phyloP scores from a whole-genome alignment of 2,113 vertebrate species.

The Mastomys coucha region DNA sequence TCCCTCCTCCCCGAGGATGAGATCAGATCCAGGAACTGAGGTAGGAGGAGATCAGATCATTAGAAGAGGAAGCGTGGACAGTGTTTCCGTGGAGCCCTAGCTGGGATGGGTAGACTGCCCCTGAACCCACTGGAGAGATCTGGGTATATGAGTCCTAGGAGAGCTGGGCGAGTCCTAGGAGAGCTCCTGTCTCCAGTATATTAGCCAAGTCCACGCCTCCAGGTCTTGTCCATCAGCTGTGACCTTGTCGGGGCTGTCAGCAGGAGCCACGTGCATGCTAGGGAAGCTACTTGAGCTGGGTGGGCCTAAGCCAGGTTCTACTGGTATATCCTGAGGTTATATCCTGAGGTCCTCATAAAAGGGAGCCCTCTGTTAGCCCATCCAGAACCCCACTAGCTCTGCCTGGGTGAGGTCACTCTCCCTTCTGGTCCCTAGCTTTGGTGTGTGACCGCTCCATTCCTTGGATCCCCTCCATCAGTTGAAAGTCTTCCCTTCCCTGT shows the following conservation, averaged over 20 bases:
- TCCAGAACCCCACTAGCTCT: not conserved
- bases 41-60: constrained; percentile 28
- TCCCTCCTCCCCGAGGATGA: constrained; percentile 98
- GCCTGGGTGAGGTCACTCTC: not conserved
- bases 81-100: not conserved
- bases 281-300: not conserved
- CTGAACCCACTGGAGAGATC: not conserved
- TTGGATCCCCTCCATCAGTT: not conserved
- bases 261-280: too few species aligned
- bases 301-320: not conserved
- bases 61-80: not conserved
- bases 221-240: not conserved
- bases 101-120: accelerated
- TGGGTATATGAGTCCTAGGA: not conserved
- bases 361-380: too few species aligned
- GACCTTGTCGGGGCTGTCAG: not conserved
- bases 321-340: not conserved
- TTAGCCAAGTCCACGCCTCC: accelerated
- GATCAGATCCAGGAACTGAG: constrained; percentile 97
- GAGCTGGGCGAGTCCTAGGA: too few species aligned
- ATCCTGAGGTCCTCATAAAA: not conserved
- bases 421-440: too few species aligned
- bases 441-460: accelerated
- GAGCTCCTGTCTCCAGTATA: not conserved
- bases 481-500: too few species aligned